Evolutionary conservation across 2,888 invertebrate genomes (phyloP).

Genomic region (Julus scanicus): DNA sequence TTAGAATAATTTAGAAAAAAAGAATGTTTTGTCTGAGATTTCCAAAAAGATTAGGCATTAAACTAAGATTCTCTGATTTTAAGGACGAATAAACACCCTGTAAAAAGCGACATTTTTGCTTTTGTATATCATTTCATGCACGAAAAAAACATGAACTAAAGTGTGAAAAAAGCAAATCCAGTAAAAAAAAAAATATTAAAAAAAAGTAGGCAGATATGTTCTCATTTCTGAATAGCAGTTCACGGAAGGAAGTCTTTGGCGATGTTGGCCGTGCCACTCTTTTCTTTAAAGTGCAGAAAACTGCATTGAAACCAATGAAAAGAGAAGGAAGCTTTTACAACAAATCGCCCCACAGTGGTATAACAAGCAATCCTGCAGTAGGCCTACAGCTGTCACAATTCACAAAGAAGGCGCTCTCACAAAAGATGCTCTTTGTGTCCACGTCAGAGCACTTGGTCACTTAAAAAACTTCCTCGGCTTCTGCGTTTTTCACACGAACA

Average conservation of each 20-base stretch:
- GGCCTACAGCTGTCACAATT: conserved; percentile 37
- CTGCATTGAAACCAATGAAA: neutral
- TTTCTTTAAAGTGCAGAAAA: conserved; percentile 34
- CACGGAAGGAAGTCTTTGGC: conserved; percentile 27
- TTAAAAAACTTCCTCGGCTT: conserved; percentile 20
- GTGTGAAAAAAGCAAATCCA: neutral
- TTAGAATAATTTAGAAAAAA: no score
- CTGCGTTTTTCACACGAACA: conserved; percentile 5
- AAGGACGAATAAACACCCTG: no score
- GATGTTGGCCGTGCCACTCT: conserved; percentile 5
- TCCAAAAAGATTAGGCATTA: no score
- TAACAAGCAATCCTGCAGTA: conserved; percentile 31
- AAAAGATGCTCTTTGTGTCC: conserved; percentile 30
- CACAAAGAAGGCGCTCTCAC: conserved; percentile 28
- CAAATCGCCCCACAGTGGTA: conserved; percentile 35
- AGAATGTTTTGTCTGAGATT: no score
- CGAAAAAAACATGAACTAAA: neutral
- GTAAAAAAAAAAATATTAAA: no score
- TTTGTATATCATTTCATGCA: neutral
- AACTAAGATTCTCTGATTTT: no score
- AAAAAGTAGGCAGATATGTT: neutral
- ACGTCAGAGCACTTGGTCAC: conserved; percentile 39
- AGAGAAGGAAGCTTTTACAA: conserved; percentile 25
- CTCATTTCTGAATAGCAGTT: neutral
- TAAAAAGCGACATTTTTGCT: no score